Evolutionary conservation across 2,113 vertebrate genomes (phyloP).

Genomic region (Aptenodytes patagonicus): DNA sequence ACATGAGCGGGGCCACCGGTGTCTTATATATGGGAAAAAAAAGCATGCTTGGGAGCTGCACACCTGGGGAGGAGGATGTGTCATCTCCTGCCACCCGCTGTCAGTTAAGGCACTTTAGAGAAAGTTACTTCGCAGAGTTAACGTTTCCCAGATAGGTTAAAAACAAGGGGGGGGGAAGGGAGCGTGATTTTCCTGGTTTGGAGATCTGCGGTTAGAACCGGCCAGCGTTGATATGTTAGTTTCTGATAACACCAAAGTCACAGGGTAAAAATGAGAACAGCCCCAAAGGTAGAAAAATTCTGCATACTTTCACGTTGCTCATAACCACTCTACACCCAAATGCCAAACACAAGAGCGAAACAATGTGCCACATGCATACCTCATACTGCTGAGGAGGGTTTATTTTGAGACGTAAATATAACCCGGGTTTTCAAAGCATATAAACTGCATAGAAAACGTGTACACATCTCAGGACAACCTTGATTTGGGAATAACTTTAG

Average conservation of each 20-base stretch:
- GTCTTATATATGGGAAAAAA: rapidly evolving
- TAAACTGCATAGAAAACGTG: not conserved
- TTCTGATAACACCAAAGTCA: not conserved
- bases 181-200: not conserved
- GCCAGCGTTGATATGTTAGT: rapidly evolving
- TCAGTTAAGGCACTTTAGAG: not conserved
- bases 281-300: not conserved
- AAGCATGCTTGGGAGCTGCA: not conserved
- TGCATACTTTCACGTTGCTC: rapidly evolving
- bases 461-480: not conserved
- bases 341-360: not conserved
- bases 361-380: not conserved
- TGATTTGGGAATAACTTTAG: not conserved
- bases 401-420: not conserved
- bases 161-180: not conserved
- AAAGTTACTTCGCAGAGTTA: not conserved
- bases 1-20: rapidly evolving
- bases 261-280: not conserved
- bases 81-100: not conserved
- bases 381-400: not conserved
- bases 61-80: not conserved
- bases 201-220: not conserved
- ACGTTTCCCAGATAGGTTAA: not conserved
- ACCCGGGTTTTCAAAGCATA: not conserved
- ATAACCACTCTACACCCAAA: not conserved